These are phyloP conservation scores for Drosophila subpulchrella DNA, from an alignment of 1,140 invertebrate species.

Conservation along the genomic window DNA sequence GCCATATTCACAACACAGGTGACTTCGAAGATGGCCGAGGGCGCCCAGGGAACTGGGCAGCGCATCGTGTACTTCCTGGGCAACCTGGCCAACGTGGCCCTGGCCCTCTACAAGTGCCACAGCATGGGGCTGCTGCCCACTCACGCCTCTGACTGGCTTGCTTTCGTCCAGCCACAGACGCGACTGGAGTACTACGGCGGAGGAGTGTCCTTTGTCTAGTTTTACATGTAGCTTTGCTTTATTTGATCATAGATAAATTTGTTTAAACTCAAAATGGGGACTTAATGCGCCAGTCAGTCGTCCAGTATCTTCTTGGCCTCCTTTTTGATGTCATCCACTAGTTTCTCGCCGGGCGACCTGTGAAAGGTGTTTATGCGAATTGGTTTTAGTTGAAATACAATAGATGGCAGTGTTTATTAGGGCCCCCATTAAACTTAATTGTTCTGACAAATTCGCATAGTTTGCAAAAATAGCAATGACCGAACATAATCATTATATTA, in stretches of 20 bases:
- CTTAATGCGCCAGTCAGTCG: constrained; percentile 49
- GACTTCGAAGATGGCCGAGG: constrained; percentile 98
- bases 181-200: constrained; percentile 95
- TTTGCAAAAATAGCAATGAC: too few species aligned
- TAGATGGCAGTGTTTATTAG: too few species aligned
- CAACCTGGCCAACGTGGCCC: constrained; percentile 95
- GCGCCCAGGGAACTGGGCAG: constrained; percentile 94
- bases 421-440: too few species aligned
- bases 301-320: constrained; percentile 72
- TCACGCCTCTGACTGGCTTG: constrained; percentile 99
- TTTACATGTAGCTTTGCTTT: constrained; percentile 36
- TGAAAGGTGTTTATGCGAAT: not conserved
- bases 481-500: too few species aligned
- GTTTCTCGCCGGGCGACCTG: constrained; percentile 68
- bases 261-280: constrained; percentile 28
- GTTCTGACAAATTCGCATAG: too few species aligned
- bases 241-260: constrained; percentile 65
- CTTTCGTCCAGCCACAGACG: constrained; percentile 96
- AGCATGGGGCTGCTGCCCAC: constrained; percentile 99
- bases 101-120: constrained; percentile 99
- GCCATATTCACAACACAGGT: constrained; percentile 95
- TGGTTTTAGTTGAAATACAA: not conserved
- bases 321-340: constrained; percentile 74
- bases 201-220: constrained; percentile 88
- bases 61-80: constrained; percentile 98